Percentiles rank a stretch among this genome's conserved stretches.
Conservation (phyloP, 2,113 vertebrate species). For the Spheniscus mendiculus region DNA sequence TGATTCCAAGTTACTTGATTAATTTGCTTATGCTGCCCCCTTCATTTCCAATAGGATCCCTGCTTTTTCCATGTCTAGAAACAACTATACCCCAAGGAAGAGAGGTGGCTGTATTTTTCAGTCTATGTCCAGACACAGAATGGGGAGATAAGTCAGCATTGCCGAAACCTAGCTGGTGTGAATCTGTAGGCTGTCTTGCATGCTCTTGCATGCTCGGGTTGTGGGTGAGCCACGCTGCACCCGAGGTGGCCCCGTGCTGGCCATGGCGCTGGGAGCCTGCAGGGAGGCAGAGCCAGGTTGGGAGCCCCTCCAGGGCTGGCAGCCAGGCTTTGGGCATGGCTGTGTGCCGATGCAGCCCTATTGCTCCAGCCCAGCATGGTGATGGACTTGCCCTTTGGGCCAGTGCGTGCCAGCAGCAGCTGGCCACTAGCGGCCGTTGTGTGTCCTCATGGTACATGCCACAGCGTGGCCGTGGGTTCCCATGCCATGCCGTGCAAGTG, state of each 20-base stretch:
- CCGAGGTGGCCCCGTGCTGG: not conserved
- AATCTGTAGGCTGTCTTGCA: not conserved
- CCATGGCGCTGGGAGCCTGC: not conserved
- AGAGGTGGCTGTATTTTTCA: not conserved
- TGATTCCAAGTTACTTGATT: not conserved
- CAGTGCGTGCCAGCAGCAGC: not conserved
- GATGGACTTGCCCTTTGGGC: not conserved
- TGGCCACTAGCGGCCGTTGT: not conserved
- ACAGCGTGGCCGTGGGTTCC: not conserved
- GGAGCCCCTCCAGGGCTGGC: not conserved
- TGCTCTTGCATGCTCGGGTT: not conserved
- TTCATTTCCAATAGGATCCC: not conserved
- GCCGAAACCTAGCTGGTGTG: not conserved
- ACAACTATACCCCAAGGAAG: not conserved
- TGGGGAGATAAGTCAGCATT: not conserved
- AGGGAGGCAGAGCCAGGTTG: not conserved
- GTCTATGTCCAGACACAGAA: not conserved
- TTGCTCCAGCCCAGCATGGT: not conserved
- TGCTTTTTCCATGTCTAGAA: not conserved
- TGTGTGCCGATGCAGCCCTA: accelerated
- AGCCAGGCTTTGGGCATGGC: not conserved
- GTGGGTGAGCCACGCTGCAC: not conserved
- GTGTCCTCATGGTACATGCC: accelerated
- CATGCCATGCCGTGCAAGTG: accelerated
- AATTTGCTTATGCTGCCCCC: conserved; percentile 58